These are phyloP conservation scores for Xyrichtys novacula DNA, from an alignment of 2,797 vertebrate species.

Conservation along the genomic window DNA sequence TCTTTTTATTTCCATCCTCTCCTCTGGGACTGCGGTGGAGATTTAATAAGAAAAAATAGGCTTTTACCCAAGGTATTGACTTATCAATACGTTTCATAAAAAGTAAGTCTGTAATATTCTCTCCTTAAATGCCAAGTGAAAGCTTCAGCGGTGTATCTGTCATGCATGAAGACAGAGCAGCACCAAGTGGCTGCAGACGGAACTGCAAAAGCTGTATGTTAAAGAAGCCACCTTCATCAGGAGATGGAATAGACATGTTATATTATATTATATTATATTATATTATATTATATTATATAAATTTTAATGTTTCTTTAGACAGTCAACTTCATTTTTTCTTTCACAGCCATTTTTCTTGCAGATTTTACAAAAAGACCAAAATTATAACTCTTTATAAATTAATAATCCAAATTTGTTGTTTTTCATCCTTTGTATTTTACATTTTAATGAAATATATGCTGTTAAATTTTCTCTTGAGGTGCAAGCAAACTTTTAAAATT, in stretches of 20 bases:
- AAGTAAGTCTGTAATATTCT: slow-evolving; percentile 39
- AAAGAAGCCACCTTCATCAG: not conserved
- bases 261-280: no score
- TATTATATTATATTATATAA: no score
- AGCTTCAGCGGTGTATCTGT: not conserved
- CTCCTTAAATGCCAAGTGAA: not conserved
- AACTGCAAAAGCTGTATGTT: slow-evolving; percentile 24
- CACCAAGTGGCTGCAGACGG: slow-evolving; percentile 63
- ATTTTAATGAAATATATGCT: no score
- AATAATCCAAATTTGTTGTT: no score
- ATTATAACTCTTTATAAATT: no score
- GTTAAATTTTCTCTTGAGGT: no score
- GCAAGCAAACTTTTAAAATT: slow-evolving; percentile 1
- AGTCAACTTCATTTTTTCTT: no score
- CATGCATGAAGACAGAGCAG: slow-evolving; percentile 63
- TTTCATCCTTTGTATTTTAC: no score
- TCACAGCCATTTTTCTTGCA: no score
- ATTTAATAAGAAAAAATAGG: slow-evolving; percentile 43
- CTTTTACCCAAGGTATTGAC: slow-evolving; percentile 44
- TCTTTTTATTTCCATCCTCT: slow-evolving; percentile 27
- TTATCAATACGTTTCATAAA: slow-evolving; percentile 26
- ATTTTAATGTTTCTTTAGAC: no score
- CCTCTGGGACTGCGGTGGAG: slow-evolving; percentile 20
- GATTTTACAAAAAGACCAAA: no score
- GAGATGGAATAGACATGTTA: no score